Evolutionary conservation across 2,113 vertebrate species (phyloP).

Genomic region (Podarcis cretensis): DNA sequence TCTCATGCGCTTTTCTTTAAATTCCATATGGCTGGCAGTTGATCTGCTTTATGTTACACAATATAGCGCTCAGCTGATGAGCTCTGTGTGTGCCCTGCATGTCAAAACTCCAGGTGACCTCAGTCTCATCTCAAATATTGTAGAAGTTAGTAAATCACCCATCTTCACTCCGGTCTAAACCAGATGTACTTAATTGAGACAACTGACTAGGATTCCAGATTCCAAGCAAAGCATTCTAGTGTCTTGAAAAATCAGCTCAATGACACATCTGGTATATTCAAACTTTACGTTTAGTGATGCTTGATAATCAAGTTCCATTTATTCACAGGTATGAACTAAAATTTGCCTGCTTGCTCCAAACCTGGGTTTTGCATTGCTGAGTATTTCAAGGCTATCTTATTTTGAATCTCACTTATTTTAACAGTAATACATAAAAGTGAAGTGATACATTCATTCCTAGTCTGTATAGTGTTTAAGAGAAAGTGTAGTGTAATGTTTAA

Average conservation of each 20-base stretch:
- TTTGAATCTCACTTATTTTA: constrained; percentile 25
- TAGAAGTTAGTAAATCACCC: constrained; percentile 9
- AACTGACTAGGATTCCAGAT: neutral
- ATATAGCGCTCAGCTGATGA: neutral
- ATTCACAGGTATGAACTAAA: neutral
- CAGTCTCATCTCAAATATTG: neutral
- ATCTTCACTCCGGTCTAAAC: neutral
- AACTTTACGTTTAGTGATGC: neutral
- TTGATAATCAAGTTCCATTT: neutral
- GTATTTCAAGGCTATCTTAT: neutral
- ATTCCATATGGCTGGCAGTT: neutral
- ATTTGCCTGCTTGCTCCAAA: neutral
- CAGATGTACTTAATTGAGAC: neutral
- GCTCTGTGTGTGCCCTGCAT: neutral
- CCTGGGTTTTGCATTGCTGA: neutral
- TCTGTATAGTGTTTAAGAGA: neutral
- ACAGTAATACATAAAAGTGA: neutral
- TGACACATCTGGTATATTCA: neutral
- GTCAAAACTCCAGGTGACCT: constrained; percentile 4
- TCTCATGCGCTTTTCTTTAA: neutral
- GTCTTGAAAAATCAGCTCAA: neutral
- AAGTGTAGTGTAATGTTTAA: neutral
- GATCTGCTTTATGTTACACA: constrained; percentile 9
- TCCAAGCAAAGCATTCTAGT: neutral
- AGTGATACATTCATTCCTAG: too few species aligned